Evolutionary conservation across 2,888 invertebrate genomes (phyloP).

Genomic region (Apamea crenata): DNA sequence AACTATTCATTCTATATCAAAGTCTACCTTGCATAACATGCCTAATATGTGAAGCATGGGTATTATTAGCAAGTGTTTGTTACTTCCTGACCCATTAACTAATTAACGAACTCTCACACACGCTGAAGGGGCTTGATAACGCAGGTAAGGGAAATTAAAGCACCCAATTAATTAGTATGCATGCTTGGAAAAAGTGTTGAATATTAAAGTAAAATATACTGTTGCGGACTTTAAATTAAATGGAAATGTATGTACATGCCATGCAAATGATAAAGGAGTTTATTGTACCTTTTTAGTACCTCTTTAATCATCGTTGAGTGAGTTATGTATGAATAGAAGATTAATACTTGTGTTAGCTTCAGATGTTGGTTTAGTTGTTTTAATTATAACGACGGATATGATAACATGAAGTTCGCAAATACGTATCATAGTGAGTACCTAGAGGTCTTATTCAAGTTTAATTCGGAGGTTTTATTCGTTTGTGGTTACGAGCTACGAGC

Average conservation of each 20-base stretch:
- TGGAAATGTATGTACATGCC: conserved; percentile 47
- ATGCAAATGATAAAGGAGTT: conserved; percentile 45
- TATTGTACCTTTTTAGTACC: conserved; percentile 34
- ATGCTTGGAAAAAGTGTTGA: conserved; percentile 54
- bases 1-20: background rate
- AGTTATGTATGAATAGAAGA: conserved; percentile 26
- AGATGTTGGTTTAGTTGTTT: conserved; percentile 15
- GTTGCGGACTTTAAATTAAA: conserved; percentile 46
- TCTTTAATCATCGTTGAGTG: conserved; percentile 42
- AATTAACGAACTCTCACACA: conserved; percentile 58
- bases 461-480: conserved; percentile 8
- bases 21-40: conserved; percentile 8
- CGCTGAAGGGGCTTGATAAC: conserved; percentile 50
- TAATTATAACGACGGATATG: conserved; percentile 14
- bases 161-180: conserved; percentile 59
- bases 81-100: conserved; percentile 51
- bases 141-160: conserved; percentile 56
- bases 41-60: conserved; percentile 5
- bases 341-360: conserved; percentile 2
- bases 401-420: background rate
- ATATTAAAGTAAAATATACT: conserved; percentile 54
- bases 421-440: background rate
- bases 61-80: conserved; percentile 37
- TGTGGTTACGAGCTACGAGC: conserved; percentile 20
- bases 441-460: conserved; percentile 8